Evolutionary conservation across 92 coral and sea anemone species (phyloP).

Genomic region (Metridium senile): DNA sequence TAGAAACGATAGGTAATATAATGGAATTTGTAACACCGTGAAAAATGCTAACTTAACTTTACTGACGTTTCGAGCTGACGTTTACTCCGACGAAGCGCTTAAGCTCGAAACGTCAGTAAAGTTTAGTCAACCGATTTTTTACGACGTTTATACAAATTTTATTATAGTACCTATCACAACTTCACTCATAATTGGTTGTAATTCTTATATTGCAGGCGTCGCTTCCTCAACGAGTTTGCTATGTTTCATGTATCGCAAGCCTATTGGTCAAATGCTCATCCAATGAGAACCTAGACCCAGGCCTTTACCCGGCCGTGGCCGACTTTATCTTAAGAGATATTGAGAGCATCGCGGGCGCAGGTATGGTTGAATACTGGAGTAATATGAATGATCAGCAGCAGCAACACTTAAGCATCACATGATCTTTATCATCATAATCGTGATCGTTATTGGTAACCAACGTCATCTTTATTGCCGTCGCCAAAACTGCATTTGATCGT

Average conservation of each 20-base stretch:
- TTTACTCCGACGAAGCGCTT: no score
- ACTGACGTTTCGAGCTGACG: no score
- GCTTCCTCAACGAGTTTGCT: constrained; percentile 73
- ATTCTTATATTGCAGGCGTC: constrained; percentile 61
- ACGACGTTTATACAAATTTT: not conserved
- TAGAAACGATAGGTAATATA: no score
- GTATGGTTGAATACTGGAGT: constrained; percentile 46
- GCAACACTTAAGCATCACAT: not conserved
- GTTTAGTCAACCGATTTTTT: no score
- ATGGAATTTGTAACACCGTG: no score
- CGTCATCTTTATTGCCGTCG: not conserved
- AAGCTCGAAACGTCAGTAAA: no score
- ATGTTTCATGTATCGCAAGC: constrained; percentile 73
- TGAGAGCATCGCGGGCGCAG: constrained; percentile 87
- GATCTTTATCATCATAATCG: not conserved
- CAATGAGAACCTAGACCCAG: constrained; percentile 53
- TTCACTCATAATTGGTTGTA: not conserved
- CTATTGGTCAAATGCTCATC: constrained; percentile 82
- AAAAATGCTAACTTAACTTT: no score
- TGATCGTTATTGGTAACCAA: not conserved
- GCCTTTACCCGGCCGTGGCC: constrained; percentile 75
- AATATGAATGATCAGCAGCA: no score
- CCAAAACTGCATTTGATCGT: not conserved
- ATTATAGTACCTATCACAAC: not conserved
- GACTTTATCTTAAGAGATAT: constrained; percentile 72